These are phyloP conservation scores for Battus philenor DNA, from an alignment of 1,140 invertebrate species.

Conservation along the genomic window DNA sequence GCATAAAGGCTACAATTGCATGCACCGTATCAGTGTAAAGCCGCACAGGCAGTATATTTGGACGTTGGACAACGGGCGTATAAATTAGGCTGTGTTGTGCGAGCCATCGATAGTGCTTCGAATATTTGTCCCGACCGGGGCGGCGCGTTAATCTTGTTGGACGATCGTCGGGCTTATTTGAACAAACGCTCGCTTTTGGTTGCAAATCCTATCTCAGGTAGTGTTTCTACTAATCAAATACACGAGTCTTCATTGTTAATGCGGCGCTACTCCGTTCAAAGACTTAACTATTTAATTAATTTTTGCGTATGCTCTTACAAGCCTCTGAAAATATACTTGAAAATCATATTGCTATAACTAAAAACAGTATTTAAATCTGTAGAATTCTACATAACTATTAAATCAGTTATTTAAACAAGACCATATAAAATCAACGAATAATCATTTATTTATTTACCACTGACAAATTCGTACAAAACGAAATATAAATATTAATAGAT, in stretches of 20 bases:
- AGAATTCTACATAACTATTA: too few relatives aligned
- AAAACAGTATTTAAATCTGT: too few relatives aligned
- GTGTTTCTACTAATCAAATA: conserved; percentile 6
- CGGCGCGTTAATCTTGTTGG: conserved; percentile 9
- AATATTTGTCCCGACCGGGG: conserved; percentile 10
- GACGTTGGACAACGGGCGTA: conserved; percentile 4
- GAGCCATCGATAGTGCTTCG: conserved; percentile 12
- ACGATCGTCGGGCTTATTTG: conserved; percentile 10
- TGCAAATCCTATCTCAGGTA: conserved; percentile 9
- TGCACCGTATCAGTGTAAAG: neutral
- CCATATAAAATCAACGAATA: too few relatives aligned
- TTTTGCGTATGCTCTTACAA: too few relatives aligned
- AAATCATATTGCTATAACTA: too few relatives aligned
- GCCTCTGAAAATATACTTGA: too few relatives aligned
- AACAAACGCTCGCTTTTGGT: conserved; percentile 11
- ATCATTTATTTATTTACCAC: too few relatives aligned
- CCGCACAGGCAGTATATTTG: conserved; percentile 9
- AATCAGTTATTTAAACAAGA: too few relatives aligned
- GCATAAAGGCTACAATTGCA: neutral
- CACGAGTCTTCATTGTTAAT: conserved; percentile 3
- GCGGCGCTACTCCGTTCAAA: too few relatives aligned
- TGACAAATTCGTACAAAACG: too few relatives aligned
- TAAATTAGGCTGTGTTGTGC: conserved; percentile 14
- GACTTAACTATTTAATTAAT: too few relatives aligned
- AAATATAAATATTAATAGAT: too few relatives aligned